A percentile compares a stretch with the other conserved stretches of the same genome.
phyloP scores from a whole-genome alignment of 2,797 vertebrate species.

The Salarias fasciatus region DNA sequence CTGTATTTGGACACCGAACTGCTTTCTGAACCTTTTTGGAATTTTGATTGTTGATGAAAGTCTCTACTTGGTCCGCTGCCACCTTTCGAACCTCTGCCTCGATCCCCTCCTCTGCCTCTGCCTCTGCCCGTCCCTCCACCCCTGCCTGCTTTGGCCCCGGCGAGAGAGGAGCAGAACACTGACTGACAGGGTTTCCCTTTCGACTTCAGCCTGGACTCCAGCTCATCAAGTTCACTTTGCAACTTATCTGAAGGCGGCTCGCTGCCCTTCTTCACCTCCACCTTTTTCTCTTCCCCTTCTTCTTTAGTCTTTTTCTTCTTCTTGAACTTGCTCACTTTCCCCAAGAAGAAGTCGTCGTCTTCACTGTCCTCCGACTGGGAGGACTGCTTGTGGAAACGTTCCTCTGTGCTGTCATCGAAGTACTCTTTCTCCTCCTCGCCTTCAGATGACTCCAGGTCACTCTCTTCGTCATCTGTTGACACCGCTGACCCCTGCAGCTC shows the following conservation, averaged over 20 bases:
- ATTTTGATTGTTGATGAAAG: conserved; percentile 41
- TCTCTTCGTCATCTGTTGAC: conserved; percentile 44
- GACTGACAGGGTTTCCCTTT: conserved; percentile 81
- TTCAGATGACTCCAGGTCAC: conserved; percentile 75
- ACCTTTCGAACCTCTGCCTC: background rate
- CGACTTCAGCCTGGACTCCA: conserved; percentile 60
- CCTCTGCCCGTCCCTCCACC: conserved; percentile 46
- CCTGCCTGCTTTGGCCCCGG: conserved; percentile 46
- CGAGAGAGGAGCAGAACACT: conserved; percentile 88
- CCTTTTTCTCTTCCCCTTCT: conserved; percentile 48
- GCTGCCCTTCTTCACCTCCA: conserved; percentile 27
- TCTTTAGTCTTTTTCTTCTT: conserved; percentile 75
- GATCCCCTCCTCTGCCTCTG: conserved; percentile 22
- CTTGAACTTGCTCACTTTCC: conserved; percentile 90
- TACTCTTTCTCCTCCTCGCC: conserved; percentile 85
- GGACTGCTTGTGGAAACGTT: conserved; percentile 92
- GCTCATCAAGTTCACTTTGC: conserved; percentile 49
- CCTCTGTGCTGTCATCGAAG: conserved; percentile 98
- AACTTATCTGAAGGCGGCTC: conserved; percentile 28
- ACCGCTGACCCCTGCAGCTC: conserved; percentile 60
- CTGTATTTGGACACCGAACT: conserved; percentile 33
- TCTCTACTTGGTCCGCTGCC: conserved; percentile 21
- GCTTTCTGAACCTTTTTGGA: conserved; percentile 28
- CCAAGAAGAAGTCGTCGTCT: conserved; percentile 91
- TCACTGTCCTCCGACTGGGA: conserved; percentile 90